phyloP scores from a whole-genome alignment of 2,797 vertebrate genomes.

The Fistularia commersonii region DNA sequence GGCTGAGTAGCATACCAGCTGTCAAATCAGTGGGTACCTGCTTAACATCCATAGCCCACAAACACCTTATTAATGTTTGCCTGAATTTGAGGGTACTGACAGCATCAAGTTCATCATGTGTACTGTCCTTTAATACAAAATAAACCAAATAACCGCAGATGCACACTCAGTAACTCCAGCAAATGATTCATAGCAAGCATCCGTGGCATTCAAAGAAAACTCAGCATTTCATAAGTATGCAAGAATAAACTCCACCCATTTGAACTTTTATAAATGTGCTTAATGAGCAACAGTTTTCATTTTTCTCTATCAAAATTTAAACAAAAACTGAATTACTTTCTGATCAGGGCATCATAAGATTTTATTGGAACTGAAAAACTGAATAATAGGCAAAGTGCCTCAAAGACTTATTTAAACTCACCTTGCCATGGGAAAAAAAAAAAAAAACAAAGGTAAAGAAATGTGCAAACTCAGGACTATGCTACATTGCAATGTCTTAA shows the following conservation, averaged over 20 bases:
- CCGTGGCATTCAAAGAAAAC: too few relatives aligned
- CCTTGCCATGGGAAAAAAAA: constrained; percentile 2
- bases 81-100: constrained; percentile 2
- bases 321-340: too few relatives aligned
- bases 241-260: too few relatives aligned
- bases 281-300: too few relatives aligned
- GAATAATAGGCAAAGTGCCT: neutral
- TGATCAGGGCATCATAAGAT: too few relatives aligned
- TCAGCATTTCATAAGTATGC: too few relatives aligned
- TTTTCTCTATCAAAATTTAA: too few relatives aligned
- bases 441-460: constrained; percentile 11
- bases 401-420: constrained; percentile 19
- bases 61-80: constrained; percentile 56
- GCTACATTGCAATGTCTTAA: constrained; percentile 14
- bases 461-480: too few relatives aligned
- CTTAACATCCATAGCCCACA: constrained; percentile 44
- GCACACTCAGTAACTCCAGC: too few relatives aligned
- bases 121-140: neutral
- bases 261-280: too few relatives aligned
- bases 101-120: constrained; percentile 6
- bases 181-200: too few relatives aligned
- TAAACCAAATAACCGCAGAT: neutral
- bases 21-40: constrained; percentile 50
- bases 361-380: too few relatives aligned
- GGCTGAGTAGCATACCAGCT: constrained; percentile 70